phyloP scores from a whole-genome alignment of 1,140 invertebrate species.

The Apis cerana region DNA sequence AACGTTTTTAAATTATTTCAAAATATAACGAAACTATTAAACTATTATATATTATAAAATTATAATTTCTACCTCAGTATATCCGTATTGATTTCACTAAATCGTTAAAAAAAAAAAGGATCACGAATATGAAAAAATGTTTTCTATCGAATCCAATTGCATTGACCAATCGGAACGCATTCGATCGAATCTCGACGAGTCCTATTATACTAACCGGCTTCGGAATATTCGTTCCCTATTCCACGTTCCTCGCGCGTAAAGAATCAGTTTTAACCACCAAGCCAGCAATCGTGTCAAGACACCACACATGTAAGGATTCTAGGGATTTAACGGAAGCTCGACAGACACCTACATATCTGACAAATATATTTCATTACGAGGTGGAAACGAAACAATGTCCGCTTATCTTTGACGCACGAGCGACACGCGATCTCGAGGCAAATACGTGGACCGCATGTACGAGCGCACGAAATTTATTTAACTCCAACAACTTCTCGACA shows the following conservation, averaged over 20 bases:
- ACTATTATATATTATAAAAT: too few relatives aligned
- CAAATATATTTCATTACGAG: neutral
- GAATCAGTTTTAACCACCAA: conserved; percentile 1
- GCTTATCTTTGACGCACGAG: neutral
- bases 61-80: too few relatives aligned
- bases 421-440: neutral
- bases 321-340: neutral
- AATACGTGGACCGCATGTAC: neutral
- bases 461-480: neutral
- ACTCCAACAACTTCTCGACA: neutral
- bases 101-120: too few relatives aligned
- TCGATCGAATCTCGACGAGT: neutral
- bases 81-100: too few relatives aligned
- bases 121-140: neutral
- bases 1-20: too few relatives aligned
- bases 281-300: neutral
- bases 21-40: too few relatives aligned
- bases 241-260: neutral
- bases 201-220: conserved; percentile 16
- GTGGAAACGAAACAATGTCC: neutral
- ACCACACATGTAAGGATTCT: conserved; percentile 22
- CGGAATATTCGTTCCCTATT: neutral
- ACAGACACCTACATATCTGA: neutral
- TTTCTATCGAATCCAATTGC: conserved; percentile 10
- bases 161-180: neutral